Percentiles rank a stretch among this genome's conserved stretches.
Conservation (phyloP, 30 jellyfish, hydroid and myxozoan species). For the Aurelia sp. region DNA sequence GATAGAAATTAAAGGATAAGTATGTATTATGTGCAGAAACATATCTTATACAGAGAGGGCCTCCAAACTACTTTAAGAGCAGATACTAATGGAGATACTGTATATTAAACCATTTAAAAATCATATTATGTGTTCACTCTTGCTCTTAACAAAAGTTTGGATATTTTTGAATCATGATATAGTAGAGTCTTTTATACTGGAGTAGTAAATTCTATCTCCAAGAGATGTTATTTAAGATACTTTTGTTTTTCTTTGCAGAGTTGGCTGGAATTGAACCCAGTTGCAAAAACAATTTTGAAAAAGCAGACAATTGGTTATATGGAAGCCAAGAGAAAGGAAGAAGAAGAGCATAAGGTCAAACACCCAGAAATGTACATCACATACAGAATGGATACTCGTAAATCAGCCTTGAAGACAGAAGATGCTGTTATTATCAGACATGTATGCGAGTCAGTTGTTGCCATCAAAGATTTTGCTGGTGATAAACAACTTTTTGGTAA, state of each 20-base stretch:
- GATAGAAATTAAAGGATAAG: no score
- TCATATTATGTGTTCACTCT: no score
- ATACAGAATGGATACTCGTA: conserved; percentile 80
- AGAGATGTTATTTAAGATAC: no score
- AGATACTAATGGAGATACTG: no score
- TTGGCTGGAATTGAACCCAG: conserved; percentile 88
- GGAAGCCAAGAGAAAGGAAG: conserved; percentile 79
- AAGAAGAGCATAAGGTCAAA: conserved; percentile 69
- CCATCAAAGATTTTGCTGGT: conserved; percentile 83
- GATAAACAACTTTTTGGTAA: conserved; percentile 89
- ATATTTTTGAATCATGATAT: no score
- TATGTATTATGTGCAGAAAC: no score
- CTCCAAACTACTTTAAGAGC: no score
- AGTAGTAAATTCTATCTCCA: no score
- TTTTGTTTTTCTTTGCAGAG: conserved; percentile 13
- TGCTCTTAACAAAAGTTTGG: no score
- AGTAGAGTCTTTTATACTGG: no score
- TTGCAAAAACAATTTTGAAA: conserved; percentile 68
- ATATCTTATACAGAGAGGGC: no score
- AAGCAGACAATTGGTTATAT: conserved; percentile 69
- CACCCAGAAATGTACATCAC: conserved; percentile 86
- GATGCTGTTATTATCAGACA: conserved; percentile 72
- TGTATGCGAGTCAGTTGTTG: conserved; percentile 78
- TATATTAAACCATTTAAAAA: no score
- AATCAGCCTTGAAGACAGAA: conserved; percentile 75